Evolutionary conservation across 1,140 invertebrate species (phyloP).

Genomic region (Choristoneura fumiferana): DNA sequence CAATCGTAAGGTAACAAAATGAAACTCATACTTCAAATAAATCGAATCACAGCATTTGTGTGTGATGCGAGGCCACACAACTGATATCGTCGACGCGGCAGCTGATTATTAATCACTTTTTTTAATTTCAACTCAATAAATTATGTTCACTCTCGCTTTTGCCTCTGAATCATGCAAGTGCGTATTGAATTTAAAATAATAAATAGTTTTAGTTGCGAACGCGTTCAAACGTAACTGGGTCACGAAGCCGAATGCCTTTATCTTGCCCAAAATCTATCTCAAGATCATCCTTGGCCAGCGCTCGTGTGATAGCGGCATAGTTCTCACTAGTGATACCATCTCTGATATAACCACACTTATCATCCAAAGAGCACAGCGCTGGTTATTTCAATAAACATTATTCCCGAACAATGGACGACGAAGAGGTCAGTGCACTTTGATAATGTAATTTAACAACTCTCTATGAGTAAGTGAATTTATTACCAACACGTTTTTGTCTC

Average conservation of each 20-base stretch:
- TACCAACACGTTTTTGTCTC: neutral
- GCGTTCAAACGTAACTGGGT: conserved; percentile 8
- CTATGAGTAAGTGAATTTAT: conserved; percentile 6
- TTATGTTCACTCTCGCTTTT: conserved; percentile 2
- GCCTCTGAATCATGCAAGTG: neutral
- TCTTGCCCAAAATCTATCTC: conserved; percentile 43
- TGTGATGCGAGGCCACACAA: neutral
- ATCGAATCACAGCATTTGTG: conserved; percentile 22
- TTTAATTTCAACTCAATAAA: conserved; percentile 1
- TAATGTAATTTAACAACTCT: conserved; percentile 18
- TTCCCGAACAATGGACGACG: conserved; percentile 32
- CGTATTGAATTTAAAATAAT: neutral
- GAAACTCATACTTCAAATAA: conserved; percentile 12
- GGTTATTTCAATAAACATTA: neutral
- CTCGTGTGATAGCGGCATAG: conserved; percentile 30
- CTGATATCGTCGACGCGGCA: neutral
- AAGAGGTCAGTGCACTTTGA: conserved; percentile 32
- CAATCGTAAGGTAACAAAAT: neutral
- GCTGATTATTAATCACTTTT: conserved; percentile 7
- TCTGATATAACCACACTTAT: conserved; percentile 21
- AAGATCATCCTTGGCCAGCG: conserved; percentile 44
- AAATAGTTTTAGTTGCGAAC: neutral
- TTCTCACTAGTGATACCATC: conserved; percentile 29
- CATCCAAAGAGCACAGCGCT: no score
- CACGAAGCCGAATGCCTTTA: conserved; percentile 10